Conservation (phyloP, 1,140 invertebrate species). For the Pseudomyrmex flavicornis region DNA sequence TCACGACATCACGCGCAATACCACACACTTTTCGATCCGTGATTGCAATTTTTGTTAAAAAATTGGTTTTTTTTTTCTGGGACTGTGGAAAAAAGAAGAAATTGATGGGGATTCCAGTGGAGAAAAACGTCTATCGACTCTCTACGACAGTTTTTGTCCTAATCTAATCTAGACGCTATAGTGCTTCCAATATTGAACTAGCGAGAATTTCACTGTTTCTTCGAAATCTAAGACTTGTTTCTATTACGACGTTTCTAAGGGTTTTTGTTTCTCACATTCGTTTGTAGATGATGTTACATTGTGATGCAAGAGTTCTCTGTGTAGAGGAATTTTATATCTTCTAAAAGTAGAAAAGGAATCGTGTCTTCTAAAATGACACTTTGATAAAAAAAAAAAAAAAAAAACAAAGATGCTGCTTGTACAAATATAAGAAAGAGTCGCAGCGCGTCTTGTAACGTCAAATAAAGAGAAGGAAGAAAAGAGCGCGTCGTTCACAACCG, state of each 20-base stretch:
- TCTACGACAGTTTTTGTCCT: constrained; percentile 27
- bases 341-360: background rate
- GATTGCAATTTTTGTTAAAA: background rate
- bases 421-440: background rate
- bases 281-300: no score
- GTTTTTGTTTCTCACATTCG: no score
- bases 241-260: no score
- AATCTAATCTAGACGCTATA: constrained; percentile 37
- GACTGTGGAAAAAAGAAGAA: background rate
- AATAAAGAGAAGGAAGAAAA: constrained; percentile 1
- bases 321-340: constrained; percentile 22
- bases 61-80: background rate
- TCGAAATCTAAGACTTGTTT: constrained; percentile 37
- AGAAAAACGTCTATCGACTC: constrained; percentile 15
- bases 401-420: background rate
- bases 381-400: constrained; percentile 26
- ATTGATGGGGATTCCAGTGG: background rate
- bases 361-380: constrained; percentile 20
- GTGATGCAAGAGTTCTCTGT: background rate
- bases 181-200: constrained; percentile 4
- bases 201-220: background rate
- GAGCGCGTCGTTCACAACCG: constrained; percentile 38
- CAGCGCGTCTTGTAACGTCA: background rate
- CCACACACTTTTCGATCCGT: constrained; percentile 5
- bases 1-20: constrained; percentile 39